These are phyloP conservation scores for Scolopax rusticola DNA, from an alignment of 2,797 vertebrate species.

Conservation along the genomic window DNA sequence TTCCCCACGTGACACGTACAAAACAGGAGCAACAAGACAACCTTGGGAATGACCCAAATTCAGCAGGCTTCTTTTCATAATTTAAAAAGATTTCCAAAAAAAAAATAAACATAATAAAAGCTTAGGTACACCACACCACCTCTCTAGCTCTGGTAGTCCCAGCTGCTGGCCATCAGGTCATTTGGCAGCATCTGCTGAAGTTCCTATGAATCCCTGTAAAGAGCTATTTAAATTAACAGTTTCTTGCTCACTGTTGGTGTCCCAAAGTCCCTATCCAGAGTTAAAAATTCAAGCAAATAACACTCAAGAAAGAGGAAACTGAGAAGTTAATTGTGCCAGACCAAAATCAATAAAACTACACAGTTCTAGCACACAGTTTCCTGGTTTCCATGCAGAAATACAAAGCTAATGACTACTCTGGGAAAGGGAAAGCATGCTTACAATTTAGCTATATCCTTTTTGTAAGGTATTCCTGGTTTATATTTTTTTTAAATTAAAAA, in stretches of 20 bases:
- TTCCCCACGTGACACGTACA: background rate
- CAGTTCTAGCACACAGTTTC: constrained; percentile 15
- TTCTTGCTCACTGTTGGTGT: background rate
- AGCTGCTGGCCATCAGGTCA: background rate
- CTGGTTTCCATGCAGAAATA: constrained; percentile 21
- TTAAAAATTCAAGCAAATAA: constrained; percentile 24
- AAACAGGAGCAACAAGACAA: background rate
- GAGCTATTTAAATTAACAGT: background rate
- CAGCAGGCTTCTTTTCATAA: background rate
- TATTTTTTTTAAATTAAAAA: background rate
- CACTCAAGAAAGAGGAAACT: background rate
- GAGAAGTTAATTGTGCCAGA: constrained; percentile 51
- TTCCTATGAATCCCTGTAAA: background rate
- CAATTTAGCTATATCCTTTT: background rate
- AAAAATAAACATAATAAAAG: no score
- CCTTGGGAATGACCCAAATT: background rate
- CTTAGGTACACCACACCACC: background rate
- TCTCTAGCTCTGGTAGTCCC: background rate
- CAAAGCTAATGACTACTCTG: constrained; percentile 26
- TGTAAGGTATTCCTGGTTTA: background rate
- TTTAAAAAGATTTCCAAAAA: background rate
- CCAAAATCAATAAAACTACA: constrained; percentile 35
- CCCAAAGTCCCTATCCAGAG: background rate
- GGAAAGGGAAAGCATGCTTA: constrained; percentile 23
- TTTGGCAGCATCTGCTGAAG: background rate